These are phyloP conservation scores for Hydriomena furcata DNA, from an alignment of 2,888 invertebrate genomes.

Conservation along the genomic window DNA sequence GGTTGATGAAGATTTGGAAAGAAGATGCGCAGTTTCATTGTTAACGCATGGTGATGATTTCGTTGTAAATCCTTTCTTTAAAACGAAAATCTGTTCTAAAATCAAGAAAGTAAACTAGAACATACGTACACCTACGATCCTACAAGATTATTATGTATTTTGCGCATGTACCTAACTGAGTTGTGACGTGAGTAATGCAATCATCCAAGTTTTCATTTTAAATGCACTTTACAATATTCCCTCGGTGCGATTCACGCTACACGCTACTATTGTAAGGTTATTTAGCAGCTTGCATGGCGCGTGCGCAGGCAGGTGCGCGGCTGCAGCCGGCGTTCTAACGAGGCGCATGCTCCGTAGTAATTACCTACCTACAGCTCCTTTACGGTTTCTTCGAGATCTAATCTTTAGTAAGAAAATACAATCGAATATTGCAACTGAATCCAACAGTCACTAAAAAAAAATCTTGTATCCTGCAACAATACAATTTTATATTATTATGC, in stretches of 20 bases:
- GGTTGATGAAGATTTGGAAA: no score
- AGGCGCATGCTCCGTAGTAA: conserved; percentile 56
- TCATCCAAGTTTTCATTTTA: conserved; percentile 8
- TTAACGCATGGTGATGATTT: no score
- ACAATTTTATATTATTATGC: no score
- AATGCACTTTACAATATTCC: conserved; percentile 16
- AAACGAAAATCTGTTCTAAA: background rate
- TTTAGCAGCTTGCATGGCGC: conserved; percentile 45
- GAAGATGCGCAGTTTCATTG: no score
- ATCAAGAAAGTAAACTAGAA: background rate
- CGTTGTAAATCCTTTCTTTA: no score
- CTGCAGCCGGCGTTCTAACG: conserved; percentile 70
- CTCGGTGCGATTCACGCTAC: conserved; percentile 30
- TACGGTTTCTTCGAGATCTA: conserved; percentile 47
- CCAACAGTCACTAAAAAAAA: no score
- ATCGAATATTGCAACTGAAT: conserved; percentile 9
- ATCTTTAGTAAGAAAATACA: conserved; percentile 24
- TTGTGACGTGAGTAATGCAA: conserved; percentile 1
- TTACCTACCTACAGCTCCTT: conserved; percentile 50
- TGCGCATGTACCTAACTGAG: background rate
- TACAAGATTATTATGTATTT: no score
- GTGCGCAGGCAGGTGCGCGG: conserved; percentile 64
- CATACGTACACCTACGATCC: no score
- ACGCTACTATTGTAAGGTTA: conserved; percentile 38
- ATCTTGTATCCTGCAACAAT: no score